These are phyloP conservation scores for Acleris emargana DNA, from an alignment of 2,888 invertebrate genomes.

Conservation along the genomic window DNA sequence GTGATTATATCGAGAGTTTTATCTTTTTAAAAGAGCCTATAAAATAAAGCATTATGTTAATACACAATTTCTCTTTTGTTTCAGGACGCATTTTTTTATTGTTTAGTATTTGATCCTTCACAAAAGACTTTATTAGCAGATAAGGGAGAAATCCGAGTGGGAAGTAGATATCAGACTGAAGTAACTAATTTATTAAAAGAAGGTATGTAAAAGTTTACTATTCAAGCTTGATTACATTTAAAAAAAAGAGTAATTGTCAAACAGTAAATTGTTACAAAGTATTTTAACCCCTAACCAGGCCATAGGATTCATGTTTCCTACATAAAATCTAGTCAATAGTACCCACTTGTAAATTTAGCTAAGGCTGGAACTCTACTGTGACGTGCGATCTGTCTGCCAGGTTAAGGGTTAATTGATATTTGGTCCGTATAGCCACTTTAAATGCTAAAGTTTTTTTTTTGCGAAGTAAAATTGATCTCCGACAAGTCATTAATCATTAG, in stretches of 20 bases:
- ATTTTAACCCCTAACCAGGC: too few relatives aligned
- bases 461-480: too few relatives aligned
- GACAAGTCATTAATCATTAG: not conserved
- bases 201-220: conserved; percentile 72
- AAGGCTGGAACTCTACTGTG: too few relatives aligned
- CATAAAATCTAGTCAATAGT: too few relatives aligned
- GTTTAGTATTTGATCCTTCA: conserved; percentile 99
- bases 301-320: too few relatives aligned
- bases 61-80: conserved; percentile 68
- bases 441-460: too few relatives aligned
- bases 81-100: conserved; percentile 99
- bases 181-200: conserved; percentile 91
- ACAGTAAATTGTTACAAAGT: not conserved
- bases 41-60: conserved; percentile 45
- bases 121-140: conserved; percentile 99
- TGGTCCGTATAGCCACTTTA: too few relatives aligned
- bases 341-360: too few relatives aligned
- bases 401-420: too few relatives aligned
- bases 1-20: too few relatives aligned
- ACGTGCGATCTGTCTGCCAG: too few relatives aligned
- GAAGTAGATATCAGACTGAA: conserved; percentile 98
- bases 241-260: not conserved
- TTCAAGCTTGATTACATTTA: not conserved
- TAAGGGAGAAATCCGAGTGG: conserved; percentile 97
- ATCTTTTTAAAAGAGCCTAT: too few relatives aligned